Percentiles rank a stretch among this genome's conserved stretches.
phyloP scores from a whole-genome alignment of 2,113 vertebrate species.

The Riparia riparia region DNA sequence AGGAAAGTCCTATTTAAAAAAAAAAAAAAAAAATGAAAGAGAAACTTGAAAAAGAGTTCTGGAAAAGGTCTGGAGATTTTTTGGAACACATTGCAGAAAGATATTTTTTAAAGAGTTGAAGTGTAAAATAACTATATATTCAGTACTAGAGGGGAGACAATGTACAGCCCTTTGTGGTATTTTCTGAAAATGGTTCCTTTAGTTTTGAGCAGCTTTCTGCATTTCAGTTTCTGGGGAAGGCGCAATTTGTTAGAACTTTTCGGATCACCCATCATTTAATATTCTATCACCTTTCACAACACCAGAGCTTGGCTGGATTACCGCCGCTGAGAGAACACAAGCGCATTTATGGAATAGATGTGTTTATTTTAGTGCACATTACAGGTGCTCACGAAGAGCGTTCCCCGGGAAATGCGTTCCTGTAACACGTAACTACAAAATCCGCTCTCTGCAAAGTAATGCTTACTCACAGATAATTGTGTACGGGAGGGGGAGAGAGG shows the following conservation, averaged over 20 bases:
- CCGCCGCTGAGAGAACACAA: not conserved
- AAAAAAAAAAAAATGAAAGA: not conserved
- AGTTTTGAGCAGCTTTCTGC: not conserved
- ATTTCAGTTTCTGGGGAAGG: not conserved
- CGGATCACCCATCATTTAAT: not conserved
- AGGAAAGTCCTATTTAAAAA: not conserved
- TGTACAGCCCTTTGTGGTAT: not conserved
- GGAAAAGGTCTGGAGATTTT: not conserved
- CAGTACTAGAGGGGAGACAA: not conserved
- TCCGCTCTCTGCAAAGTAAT: conserved; percentile 1
- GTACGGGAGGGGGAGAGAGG: not conserved
- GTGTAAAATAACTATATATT: not conserved
- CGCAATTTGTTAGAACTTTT: not conserved
- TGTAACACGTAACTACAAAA: not conserved
- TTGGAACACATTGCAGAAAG: not conserved
- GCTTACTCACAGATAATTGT: conserved; percentile 45
- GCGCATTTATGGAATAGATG: not conserved
- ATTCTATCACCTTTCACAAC: not conserved
- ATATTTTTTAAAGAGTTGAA: not conserved
- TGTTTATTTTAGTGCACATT: conserved; percentile 39
- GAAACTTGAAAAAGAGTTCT: not conserved
- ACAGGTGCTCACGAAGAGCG: not conserved
- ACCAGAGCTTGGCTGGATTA: not conserved
- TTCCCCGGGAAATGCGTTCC: not conserved
- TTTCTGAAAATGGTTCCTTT: conserved; percentile 22